phyloP scores from a whole-genome alignment of 2,113 vertebrate genomes.

The Holacanthus passer region DNA sequence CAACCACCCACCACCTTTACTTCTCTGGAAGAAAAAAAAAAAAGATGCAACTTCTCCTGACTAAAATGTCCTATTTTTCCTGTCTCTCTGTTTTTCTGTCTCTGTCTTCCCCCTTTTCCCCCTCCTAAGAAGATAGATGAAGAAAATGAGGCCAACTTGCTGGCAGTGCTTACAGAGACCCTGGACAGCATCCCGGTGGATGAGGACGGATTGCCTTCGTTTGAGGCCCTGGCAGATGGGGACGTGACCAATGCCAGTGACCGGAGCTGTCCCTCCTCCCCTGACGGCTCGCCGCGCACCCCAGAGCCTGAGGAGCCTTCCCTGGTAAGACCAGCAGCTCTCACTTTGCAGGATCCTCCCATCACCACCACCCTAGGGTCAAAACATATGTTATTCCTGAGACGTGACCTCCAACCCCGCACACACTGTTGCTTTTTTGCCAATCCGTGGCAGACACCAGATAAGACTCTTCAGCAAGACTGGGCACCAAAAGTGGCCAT shows the following conservation, averaged over 20 bases:
- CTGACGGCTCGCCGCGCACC: constrained; percentile 91
- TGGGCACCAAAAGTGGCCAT: constrained; percentile 15
- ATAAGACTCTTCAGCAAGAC: constrained; percentile 40
- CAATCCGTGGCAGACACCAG: constrained; percentile 32
- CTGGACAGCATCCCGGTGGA: constrained; percentile 99
- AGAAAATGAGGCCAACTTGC: constrained; percentile 99
- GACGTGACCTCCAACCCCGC: constrained; percentile 30
- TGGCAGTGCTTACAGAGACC: constrained; percentile 98
- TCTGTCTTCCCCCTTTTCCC: constrained; percentile 53
- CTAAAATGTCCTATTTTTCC: constrained; percentile 83
- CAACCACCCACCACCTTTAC: constrained; percentile 60
- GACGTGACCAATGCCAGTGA: constrained; percentile 98
- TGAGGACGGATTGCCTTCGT: constrained; percentile 99
- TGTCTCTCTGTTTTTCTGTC: constrained; percentile 61
- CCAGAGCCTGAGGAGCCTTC: constrained; percentile 98
- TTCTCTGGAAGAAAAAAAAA: constrained; percentile 54
- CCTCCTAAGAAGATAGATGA: constrained; percentile 98
- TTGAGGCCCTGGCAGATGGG: constrained; percentile 98
- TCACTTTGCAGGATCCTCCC: background rate
- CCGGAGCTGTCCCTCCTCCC: constrained; percentile 93
- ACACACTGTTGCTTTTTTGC: constrained; percentile 9
- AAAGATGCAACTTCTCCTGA: constrained; percentile 68
- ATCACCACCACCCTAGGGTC: constrained; percentile 11
- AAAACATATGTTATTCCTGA: constrained; percentile 10
- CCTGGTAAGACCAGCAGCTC: constrained; percentile 92